Conservation (phyloP, 2,113 vertebrate genomes). For the Saccopteryx bilineata region DNA sequence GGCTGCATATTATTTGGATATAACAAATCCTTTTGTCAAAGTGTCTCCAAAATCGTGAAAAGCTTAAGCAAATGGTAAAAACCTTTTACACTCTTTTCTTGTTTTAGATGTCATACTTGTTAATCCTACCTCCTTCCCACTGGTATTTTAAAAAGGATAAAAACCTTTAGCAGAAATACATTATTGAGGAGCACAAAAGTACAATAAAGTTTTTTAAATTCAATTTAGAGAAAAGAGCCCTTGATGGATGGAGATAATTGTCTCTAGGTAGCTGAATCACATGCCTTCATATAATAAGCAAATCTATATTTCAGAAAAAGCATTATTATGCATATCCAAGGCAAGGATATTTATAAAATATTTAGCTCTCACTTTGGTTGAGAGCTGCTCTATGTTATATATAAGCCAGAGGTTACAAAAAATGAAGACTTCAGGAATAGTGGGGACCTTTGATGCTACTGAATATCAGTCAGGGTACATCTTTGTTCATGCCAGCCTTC, state of each 20-base stretch:
- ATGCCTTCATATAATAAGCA: background rate
- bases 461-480: background rate
- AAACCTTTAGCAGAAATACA: background rate
- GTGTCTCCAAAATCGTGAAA: background rate
- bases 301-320: slow-evolving; percentile 27
- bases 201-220: background rate
- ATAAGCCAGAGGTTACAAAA: background rate
- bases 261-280: background rate
- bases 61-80: background rate
- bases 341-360: background rate
- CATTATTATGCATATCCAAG: background rate
- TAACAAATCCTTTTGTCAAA: background rate
- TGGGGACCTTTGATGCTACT: background rate
- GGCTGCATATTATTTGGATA: background rate
- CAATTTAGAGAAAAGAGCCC: background rate
- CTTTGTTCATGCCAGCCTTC: background rate
- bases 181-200: background rate
- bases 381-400: background rate
- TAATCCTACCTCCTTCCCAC: background rate
- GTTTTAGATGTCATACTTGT: background rate
- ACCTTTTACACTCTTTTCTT: background rate
- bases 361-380: background rate
- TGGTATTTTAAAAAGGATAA: background rate
- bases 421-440: background rate
- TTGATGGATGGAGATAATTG: background rate